Evolutionary conservation across 1,140 invertebrate genomes (phyloP).

Genomic region (Pseudomyrmex pallidus): DNA sequence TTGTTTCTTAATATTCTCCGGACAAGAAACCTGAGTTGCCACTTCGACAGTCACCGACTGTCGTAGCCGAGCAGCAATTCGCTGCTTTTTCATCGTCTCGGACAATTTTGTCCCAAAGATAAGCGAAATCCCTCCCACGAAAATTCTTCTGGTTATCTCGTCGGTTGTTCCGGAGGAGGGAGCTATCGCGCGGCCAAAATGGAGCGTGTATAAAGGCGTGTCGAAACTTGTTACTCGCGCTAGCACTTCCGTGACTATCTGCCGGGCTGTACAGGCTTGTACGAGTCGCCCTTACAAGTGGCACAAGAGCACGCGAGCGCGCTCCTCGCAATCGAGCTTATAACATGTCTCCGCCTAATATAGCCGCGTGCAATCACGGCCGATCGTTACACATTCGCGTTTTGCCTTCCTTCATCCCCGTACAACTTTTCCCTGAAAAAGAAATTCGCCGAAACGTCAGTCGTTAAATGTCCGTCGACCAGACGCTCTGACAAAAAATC

Average conservation of each 20-base stretch:
- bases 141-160: slow-evolving; percentile 46
- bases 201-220: slow-evolving; percentile 66
- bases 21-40: background rate
- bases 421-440: background rate
- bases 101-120: slow-evolving; percentile 46
- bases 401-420: background rate
- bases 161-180: slow-evolving; percentile 19
- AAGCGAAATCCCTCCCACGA: slow-evolving; percentile 35
- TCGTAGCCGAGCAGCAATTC: background rate
- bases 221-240: slow-evolving; percentile 74
- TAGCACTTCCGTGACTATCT: slow-evolving; percentile 72
- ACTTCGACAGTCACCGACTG: slow-evolving; percentile 16
- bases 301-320: slow-evolving; percentile 65
- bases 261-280: slow-evolving; percentile 55
- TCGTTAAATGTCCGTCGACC: no score
- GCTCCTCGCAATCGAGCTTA: slow-evolving; percentile 34
- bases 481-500: no score
- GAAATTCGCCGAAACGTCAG: background rate
- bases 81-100: slow-evolving; percentile 13
- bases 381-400: slow-evolving; percentile 31
- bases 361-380: slow-evolving; percentile 27
- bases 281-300: slow-evolving; percentile 65
- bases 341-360: slow-evolving; percentile 41
- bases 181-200: slow-evolving; percentile 54
- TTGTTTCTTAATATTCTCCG: no score